Percentiles rank a stretch among this genome's conserved stretches.
phyloP scores from a whole-genome alignment of 2,888 invertebrate genomes.

The Cataglyphis altisquamis region DNA sequence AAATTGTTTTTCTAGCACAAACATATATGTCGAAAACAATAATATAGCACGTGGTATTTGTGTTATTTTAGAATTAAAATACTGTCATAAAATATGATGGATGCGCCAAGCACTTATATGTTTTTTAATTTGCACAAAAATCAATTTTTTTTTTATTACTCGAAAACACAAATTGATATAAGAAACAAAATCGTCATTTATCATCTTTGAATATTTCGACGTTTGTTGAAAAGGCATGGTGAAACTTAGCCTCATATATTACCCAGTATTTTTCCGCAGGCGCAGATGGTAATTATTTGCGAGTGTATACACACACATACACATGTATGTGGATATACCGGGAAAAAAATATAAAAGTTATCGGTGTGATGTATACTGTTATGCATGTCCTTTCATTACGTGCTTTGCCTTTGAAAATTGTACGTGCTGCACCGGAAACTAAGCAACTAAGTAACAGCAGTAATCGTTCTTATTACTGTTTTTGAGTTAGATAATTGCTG shows the following conservation, averaged over 20 bases:
- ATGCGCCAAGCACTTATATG: not conserved
- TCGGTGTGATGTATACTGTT: conserved; percentile 37
- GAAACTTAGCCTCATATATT: conserved; percentile 11
- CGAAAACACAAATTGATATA: not conserved
- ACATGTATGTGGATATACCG: not conserved
- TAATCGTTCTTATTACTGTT: conserved; percentile 12
- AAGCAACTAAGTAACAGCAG: not conserved
- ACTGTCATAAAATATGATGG: not conserved
- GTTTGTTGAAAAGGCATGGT: not conserved
- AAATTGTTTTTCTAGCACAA: not conserved
- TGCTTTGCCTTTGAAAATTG: conserved; percentile 43
- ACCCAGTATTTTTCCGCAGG: conserved; percentile 27
- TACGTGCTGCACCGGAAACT: conserved; percentile 43
- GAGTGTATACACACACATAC: not conserved
- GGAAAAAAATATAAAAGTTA: conserved; percentile 38
- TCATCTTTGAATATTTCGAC: not conserved
- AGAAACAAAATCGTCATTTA: not conserved
- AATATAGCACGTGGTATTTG: not conserved
- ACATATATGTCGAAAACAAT: not conserved
- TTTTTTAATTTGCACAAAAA: not conserved
- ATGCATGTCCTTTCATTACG: conserved; percentile 39
- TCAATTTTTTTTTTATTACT: not conserved
- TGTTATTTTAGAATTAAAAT: conserved; percentile 4
- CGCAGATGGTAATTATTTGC: conserved; percentile 29
- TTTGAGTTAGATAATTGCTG: not conserved